These are phyloP conservation scores for Drosophila triauraria DNA, from an alignment of 1,140 invertebrate species.

Conservation along the genomic window DNA sequence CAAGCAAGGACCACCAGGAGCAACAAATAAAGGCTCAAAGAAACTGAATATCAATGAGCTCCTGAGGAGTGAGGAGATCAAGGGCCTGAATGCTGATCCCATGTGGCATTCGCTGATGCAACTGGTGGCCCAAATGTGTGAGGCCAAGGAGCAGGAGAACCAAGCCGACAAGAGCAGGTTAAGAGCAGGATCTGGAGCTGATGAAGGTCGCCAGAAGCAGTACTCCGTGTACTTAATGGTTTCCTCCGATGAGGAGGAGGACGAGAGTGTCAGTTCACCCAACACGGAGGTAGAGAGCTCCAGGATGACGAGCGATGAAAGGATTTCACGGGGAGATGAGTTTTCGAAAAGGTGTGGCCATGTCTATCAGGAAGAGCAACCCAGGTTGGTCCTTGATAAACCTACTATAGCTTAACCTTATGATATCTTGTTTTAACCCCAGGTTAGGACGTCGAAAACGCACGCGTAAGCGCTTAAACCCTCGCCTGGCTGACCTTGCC, in stretches of 20 bases:
- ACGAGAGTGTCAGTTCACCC: not conserved
- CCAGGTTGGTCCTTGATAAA: not conserved
- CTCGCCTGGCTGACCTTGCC: not conserved
- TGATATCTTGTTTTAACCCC: no score
- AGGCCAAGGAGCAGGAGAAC: not conserved
- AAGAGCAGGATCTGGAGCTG: conserved; percentile 28
- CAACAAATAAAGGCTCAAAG: not conserved
- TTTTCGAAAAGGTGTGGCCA: not conserved
- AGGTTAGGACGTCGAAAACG: conserved; percentile 11
- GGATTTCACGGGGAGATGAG: not conserved
- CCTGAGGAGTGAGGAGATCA: conserved; percentile 20
- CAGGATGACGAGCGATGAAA: not conserved
- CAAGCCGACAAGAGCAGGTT: conserved; percentile 6
- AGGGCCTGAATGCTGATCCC: conserved; percentile 16
- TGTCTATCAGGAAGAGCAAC: conserved; percentile 17
- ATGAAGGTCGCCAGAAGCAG: conserved; percentile 33
- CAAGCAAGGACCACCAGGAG: not conserved
- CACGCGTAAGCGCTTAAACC: not conserved
- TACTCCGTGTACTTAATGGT: conserved; percentile 60
- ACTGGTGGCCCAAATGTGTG: conserved; percentile 42
- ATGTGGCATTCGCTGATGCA: conserved; percentile 48
- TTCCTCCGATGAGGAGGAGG: conserved; percentile 50
- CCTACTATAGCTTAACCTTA: not conserved
- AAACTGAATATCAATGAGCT: conserved; percentile 50
- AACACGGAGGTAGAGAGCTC: not conserved